Percentiles rank a stretch among this genome's conserved stretches.
phyloP scores from a whole-genome alignment of 2,113 vertebrate genomes.

The Psittacula cyanocephala region DNA sequence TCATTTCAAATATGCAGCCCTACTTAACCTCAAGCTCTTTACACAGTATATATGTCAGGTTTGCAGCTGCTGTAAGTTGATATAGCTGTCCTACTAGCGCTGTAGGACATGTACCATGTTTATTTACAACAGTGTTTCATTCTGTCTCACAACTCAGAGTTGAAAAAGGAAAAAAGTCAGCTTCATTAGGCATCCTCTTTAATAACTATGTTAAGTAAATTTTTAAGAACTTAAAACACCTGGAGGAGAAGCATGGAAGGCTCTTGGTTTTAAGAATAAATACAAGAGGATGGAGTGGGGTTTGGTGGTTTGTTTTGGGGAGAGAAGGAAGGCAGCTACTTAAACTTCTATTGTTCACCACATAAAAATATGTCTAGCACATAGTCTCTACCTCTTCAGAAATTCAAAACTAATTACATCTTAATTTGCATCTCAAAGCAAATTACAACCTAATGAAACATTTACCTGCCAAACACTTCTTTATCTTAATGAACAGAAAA shows the following conservation, averaged over 20 bases:
- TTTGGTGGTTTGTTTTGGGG: not conserved
- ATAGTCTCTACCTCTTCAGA: conserved; percentile 67
- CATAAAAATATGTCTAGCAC: conserved; percentile 70
- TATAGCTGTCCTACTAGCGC: not conserved
- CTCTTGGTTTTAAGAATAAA: not conserved
- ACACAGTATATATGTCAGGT: not conserved
- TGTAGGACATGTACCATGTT: not conserved
- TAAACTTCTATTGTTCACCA: conserved; percentile 57
- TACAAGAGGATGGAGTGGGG: not conserved
- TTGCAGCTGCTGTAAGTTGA: not conserved
- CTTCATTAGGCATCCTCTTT: not conserved
- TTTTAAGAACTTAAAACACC: not conserved
- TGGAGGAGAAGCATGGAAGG: not conserved
- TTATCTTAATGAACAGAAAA: conserved; percentile 77
- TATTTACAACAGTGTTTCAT: not conserved
- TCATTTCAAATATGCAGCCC: not conserved
- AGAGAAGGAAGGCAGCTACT: conserved; percentile 1
- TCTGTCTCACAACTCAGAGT: not conserved
- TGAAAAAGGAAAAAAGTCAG: not conserved
- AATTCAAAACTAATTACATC: conserved; percentile 77
- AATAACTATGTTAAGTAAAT: not conserved
- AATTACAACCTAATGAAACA: conserved; percentile 78
- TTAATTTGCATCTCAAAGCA: conserved; percentile 81
- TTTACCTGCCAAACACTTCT: conserved; percentile 74
- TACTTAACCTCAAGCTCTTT: not conserved